Evolutionary conservation across 2,888 invertebrate species (phyloP).

Genomic region (Hoplodrina ambigua): DNA sequence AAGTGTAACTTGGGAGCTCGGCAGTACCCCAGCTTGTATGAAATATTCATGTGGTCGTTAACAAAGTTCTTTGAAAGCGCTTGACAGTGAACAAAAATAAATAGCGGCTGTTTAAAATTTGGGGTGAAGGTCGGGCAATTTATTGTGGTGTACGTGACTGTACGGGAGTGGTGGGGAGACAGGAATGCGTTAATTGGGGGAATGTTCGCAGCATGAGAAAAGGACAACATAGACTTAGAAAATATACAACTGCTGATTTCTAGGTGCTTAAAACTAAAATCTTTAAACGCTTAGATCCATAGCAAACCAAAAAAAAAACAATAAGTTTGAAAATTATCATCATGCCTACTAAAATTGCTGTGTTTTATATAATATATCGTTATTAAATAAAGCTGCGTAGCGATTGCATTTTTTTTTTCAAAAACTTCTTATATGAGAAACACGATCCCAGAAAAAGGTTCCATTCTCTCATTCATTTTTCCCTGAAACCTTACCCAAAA

Average conservation of each 20-base stretch:
- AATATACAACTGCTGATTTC: not conserved
- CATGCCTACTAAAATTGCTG: too few relatives aligned
- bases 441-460: too few relatives aligned
- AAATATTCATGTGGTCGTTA: slow-evolving; percentile 73
- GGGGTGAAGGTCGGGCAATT: slow-evolving; percentile 36
- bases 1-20: slow-evolving; percentile 62
- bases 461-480: not conserved
- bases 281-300: too few relatives aligned
- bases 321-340: too few relatives aligned
- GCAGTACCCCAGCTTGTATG: slow-evolving; percentile 62
- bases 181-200: slow-evolving; percentile 33
- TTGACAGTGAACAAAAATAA: slow-evolving; percentile 66
- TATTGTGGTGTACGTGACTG: slow-evolving; percentile 21
- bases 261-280: too few relatives aligned
- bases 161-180: not conserved
- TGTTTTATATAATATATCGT: too few relatives aligned
- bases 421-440: too few relatives aligned
- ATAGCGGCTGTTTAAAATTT: slow-evolving; percentile 62
- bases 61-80: slow-evolving; percentile 63
- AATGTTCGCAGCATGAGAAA: not conserved
- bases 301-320: too few relatives aligned
- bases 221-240: not conserved
- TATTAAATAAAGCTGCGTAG: too few relatives aligned
- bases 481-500: slow-evolving; percentile 1
- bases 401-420: too few relatives aligned